These are phyloP conservation scores for Leptatherina wallacei DNA, from an alignment of 2,797 vertebrate species.

Conservation along the genomic window DNA sequence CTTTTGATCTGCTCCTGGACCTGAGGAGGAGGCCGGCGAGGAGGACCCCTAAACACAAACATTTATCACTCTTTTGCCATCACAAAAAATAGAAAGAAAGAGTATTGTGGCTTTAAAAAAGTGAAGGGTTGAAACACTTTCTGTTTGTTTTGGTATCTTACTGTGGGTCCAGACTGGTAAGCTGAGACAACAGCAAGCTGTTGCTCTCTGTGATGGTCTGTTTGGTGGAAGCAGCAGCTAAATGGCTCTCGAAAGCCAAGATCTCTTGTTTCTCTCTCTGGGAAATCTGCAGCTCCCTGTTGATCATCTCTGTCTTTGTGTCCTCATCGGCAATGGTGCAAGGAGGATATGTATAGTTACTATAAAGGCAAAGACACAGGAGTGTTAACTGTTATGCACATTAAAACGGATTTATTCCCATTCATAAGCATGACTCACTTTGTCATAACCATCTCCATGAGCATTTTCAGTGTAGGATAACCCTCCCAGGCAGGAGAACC, in stretches of 20 bases:
- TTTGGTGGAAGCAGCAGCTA: conserved; percentile 97
- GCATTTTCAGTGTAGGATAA: conserved; percentile 98
- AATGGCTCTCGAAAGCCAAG: conserved; percentile 95
- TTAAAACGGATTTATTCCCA: not conserved
- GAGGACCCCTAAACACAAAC: conserved; percentile 87
- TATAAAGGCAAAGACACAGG: conserved; percentile 51
- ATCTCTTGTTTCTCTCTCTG: conserved; percentile 98
- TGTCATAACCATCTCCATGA: conserved; percentile 99
- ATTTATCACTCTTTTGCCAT: not conserved
- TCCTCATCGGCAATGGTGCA: conserved; percentile 97
- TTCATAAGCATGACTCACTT: conserved; percentile 83
- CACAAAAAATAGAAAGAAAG: not conserved
- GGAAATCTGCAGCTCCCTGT: conserved; percentile 93
- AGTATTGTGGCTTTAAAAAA: not conserved
- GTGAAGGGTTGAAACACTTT: not conserved
- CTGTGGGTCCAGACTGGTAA: conserved; percentile 97
- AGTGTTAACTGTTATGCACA: not conserved
- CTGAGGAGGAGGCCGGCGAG: conserved; percentile 92
- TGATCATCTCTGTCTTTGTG: conserved; percentile 95
- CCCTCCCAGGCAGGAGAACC: conserved; percentile 97
- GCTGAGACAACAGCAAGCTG: conserved; percentile 94
- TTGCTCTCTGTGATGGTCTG: conserved; percentile 98
- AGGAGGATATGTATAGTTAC: conserved; percentile 95
- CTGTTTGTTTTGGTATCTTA: conserved; percentile 68
- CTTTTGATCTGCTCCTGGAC: conserved; percentile 95